Conservation (phyloP, 2,113 vertebrate species). For the Onychostruthus taczanowskii region DNA sequence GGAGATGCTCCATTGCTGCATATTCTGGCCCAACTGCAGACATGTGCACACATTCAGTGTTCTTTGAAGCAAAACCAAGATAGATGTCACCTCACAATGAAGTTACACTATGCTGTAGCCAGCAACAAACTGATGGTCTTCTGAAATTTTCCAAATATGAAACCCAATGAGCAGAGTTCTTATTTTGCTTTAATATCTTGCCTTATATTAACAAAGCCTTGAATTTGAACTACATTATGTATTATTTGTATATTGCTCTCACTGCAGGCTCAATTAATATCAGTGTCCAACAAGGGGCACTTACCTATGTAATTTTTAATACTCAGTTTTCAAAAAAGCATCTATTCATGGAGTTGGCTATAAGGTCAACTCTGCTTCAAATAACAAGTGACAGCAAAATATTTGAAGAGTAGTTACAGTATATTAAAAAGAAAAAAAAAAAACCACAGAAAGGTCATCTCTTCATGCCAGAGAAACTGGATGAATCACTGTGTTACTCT, state of each 20-base stretch:
- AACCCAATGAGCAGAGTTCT: background rate
- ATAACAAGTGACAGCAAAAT: background rate
- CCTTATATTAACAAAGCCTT: background rate
- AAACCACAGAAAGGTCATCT: background rate
- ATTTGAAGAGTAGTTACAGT: background rate
- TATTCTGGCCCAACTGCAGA: background rate
- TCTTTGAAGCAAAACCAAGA: background rate
- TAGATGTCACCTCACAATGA: background rate
- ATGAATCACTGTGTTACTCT: background rate
- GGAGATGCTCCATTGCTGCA: background rate
- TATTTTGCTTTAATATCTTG: background rate
- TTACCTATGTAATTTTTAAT: background rate
- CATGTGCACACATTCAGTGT: accelerated
- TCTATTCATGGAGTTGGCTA: background rate
- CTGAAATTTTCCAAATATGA: background rate
- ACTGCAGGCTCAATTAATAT: background rate
- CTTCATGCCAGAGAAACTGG: background rate
- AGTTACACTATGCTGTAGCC: background rate
- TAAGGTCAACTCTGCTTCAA: background rate
- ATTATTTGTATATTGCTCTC: background rate
- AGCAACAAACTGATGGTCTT: background rate
- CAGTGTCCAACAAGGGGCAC: background rate
- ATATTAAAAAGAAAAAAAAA: background rate
- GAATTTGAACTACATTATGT: background rate
- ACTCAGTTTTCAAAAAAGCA: background rate